phyloP scores from a whole-genome alignment of 2,888 invertebrate genomes.

The Noctua janthina region DNA sequence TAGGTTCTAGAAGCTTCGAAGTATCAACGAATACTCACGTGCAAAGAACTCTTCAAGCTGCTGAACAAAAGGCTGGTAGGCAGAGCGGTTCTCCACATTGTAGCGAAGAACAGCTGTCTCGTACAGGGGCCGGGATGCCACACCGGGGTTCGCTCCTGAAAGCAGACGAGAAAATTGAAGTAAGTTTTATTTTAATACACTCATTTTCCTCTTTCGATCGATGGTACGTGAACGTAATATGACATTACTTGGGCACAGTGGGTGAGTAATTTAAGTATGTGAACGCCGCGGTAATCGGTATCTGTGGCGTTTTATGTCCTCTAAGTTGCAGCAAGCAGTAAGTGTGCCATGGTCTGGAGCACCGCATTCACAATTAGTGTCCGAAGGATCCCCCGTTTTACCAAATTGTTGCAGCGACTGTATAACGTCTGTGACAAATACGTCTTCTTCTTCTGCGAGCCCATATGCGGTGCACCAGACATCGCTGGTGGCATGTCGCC shows the following conservation, averaged over 20 bases:
- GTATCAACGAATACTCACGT: slow-evolving; percentile 70
- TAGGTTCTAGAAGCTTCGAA: neutral
- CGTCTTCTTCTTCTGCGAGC: too few relatives aligned
- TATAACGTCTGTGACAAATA: neutral
- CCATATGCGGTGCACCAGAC: neutral
- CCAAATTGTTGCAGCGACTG: neutral
- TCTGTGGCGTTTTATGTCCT: neutral
- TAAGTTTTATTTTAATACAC: neutral
- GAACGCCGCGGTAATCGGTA: neutral
- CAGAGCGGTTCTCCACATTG: slow-evolving; percentile 85
- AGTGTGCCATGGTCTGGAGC: neutral
- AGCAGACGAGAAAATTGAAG: slow-evolving; percentile 16
- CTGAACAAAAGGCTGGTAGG: slow-evolving; percentile 86
- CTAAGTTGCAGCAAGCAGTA: neutral
- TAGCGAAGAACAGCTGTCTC: slow-evolving; percentile 90
- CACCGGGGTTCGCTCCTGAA: slow-evolving; percentile 90
- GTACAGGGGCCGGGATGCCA: slow-evolving; percentile 91
- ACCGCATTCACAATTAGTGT: neutral
- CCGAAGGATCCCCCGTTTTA: neutral
- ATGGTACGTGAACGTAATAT: neutral
- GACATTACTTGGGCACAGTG: neutral
- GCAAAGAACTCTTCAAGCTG: slow-evolving; percentile 84
- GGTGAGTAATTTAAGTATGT: neutral
- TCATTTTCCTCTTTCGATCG: neutral
- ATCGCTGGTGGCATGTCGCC: neutral